Evolutionary conservation across 2,888 invertebrate species (phyloP), one percentile per base, ranked within the genome.

Genomic region (Rotaria macrura): DNA sequence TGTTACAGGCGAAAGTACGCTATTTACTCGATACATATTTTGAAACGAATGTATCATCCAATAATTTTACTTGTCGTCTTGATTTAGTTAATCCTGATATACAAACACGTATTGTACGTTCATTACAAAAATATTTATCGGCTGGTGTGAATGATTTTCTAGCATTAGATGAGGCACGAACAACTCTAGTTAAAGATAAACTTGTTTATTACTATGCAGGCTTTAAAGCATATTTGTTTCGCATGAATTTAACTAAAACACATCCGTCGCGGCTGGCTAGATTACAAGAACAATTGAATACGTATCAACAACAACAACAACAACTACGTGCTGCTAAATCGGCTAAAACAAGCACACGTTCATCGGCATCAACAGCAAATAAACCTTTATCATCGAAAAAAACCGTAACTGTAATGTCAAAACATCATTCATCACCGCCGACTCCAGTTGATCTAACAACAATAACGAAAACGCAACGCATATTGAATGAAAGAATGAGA

Each of bases 151-250:
- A 79, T 79, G 79, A 79, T 43, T 79, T 43, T n/a, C 34, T 25
- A 25, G 23, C 79, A 9, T 86, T 86, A 54, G 86, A 86, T 29
- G 86, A 86, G 34, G 83, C 83, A 38, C 52, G 86, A 74, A 40
- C 47, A 17, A n/a, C 17, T n/a, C 84, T 86, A 34, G 49, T 74
- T 74, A 86, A 86, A 84, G 86, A 86, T 38, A n/a, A 74, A 25
- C 54, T 86, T 17, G 74, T 79, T 43, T 43, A 74, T 34, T 86
- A 86, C 49, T 86, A 84, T 84, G 86, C 86, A 25, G 86, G 86
- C 23, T 86, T 86, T 57, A 86, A 86, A 79, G 43, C 40, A 20
- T 79, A 79, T 79, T 79, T 79, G n/a, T 25, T 79, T 25, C 79
- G 79, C n/a, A 23, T 43, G n/a, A n/a, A 40, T 79, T 25, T 25